Percentiles rank a stretch among this genome's conserved stretches.
Evolutionary conservation across 2,797 vertebrate genomes (phyloP).

Genomic region (Acanthopagrus latus): DNA sequence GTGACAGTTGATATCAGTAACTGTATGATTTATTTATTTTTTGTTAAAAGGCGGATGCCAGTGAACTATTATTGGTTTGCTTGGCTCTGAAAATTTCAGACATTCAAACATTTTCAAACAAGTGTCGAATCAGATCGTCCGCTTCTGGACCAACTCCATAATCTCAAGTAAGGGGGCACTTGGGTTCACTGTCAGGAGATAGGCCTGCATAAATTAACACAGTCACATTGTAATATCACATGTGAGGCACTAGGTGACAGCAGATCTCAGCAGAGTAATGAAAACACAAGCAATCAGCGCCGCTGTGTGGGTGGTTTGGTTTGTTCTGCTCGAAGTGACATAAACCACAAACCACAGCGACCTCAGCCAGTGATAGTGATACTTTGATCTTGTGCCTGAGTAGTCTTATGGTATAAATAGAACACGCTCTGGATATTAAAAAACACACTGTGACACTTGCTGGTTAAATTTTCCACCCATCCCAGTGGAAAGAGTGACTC

Average conservation of each 20-base stretch:
- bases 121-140: background rate
- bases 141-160: background rate
- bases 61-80: too few species aligned
- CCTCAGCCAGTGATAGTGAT: slow-evolving; percentile 16
- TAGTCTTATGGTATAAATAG: background rate
- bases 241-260: slow-evolving; percentile 38
- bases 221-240: background rate
- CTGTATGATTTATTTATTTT: too few species aligned
- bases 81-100: too few species aligned
- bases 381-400: background rate
- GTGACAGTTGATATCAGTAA: too few species aligned
- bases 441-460: background rate
- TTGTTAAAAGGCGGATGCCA: too few species aligned
- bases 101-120: too few species aligned
- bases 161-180: background rate
- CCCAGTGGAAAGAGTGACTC: background rate
- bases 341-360: slow-evolving; percentile 44
- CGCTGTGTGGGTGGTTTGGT: slow-evolving; percentile 1
- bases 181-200: too few species aligned
- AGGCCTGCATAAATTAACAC: too few species aligned
- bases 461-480: background rate
- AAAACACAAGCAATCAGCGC: background rate
- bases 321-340: background rate
- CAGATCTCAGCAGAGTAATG: background rate
- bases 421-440: background rate